phyloP scores from a whole-genome alignment of 2,888 invertebrate genomes.

The Hirtodrosophila histrioides region DNA sequence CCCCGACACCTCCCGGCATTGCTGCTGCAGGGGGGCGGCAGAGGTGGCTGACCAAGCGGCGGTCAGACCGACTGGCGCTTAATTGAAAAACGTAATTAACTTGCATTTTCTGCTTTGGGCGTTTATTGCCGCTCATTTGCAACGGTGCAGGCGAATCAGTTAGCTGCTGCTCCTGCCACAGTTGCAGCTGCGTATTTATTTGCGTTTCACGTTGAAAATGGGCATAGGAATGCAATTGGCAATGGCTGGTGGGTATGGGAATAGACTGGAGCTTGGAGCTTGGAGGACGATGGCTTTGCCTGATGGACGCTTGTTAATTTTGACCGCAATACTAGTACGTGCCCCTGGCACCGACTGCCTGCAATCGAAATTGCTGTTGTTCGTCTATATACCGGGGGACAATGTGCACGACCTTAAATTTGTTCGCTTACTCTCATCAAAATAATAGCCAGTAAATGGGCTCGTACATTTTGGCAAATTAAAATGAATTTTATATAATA shows the following conservation, averaged over 20 bases:
- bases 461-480: conserved; percentile 1
- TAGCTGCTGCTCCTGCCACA: conserved; percentile 25
- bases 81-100: conserved; percentile 80
- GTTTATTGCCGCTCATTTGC: conserved; percentile 78
- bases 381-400: conserved; percentile 3
- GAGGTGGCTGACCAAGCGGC: conserved; percentile 29
- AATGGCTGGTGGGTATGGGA: conserved; percentile 19
- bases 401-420: conserved; percentile 22
- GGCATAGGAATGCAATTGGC: conserved; percentile 12
- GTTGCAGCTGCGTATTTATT: conserved; percentile 64
- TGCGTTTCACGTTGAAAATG: conserved; percentile 46
- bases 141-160: conserved; percentile 55
- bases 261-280: conserved; percentile 4
- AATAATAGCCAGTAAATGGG: conserved; percentile 13
- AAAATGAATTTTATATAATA: too few relatives aligned
- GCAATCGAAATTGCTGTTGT: conserved; percentile 30
- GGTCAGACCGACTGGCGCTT: conserved; percentile 64
- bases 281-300: conserved; percentile 26
- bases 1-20: conserved; percentile 7
- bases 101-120: conserved; percentile 78
- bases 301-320: conserved; percentile 58
- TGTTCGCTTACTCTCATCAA: conserved; percentile 13
- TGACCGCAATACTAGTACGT: conserved; percentile 71
- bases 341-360: conserved; percentile 36
- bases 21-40: conserved; percentile 19